Evolutionary conservation across 1,140 invertebrate genomes (phyloP), one percentile per base, ranked within the genome.

Genomic region (Oppia nitens): DNA sequence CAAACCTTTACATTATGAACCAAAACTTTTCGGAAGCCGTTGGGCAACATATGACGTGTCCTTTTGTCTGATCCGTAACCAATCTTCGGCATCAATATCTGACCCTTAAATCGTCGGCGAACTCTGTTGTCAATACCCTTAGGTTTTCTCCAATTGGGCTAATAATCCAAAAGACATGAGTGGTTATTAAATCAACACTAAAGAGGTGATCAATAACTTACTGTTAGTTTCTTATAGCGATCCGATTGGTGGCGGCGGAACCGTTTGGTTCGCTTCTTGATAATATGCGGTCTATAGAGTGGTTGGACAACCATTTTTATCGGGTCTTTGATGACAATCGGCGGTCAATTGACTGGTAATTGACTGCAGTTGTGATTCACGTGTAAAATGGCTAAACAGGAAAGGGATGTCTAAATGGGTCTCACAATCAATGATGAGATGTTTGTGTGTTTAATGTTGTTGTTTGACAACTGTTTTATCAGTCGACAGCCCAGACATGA

Each of bases 121-220:
- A 98, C 94, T 77, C 94, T 83, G 81, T 98, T 99, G 75, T 99
- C 96, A 78, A 99, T 99, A 94, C 96, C 90, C 72, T 89, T 89
- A 0, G 89, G 89, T 75, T 89, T 92, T 66, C 89, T 78, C 89
- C 88, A 93, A 76, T 83, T 87, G 60, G 79, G 73, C 81, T 84
- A 67, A 47, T 76, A 70, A 64, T 67, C 67, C 69, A 64, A 59
- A 28, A 57, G 66, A 57, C 56, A 60, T 48, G 47, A 58, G 28
- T 25, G 47, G 1, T 50, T 25, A 57, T 55, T 26, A 55, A 3
- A 20, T 60, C 14, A 45, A 52, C 25, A 54, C 29, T 25, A 50
- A 51, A n/a, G 17, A 14, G 29, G 21, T 28, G 32, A 14, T 21
- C 25, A 11, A 17, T n/a, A 40, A 69, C 72, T 72, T 74, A 91